Conservation (phyloP, 2,888 invertebrate genomes). For the Drosophila conformis region DNA sequence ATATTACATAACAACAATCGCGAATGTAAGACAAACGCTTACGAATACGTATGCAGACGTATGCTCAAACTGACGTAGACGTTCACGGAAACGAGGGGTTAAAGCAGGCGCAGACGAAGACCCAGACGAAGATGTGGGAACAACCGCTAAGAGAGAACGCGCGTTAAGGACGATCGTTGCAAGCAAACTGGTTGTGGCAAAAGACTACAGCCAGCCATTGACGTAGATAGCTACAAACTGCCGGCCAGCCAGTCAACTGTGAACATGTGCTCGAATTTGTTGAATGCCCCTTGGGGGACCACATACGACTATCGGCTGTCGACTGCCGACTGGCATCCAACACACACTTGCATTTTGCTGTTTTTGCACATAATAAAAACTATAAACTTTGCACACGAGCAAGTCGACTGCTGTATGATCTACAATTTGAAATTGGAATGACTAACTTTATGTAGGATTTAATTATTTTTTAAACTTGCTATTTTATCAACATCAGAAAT, state of each 20-base stretch:
- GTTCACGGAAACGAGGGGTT: background rate
- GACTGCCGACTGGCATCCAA: conserved; percentile 26
- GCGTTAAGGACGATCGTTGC: conserved; percentile 74
- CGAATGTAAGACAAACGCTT: conserved; percentile 1
- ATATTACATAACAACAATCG: background rate
- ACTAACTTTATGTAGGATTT: background rate
- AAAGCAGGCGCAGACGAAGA: background rate
- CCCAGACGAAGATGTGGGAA: conserved; percentile 3
- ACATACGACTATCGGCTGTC: conserved; percentile 15
- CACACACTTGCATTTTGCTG: conserved; percentile 26
- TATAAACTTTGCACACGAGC: background rate
- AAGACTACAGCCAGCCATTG: conserved; percentile 26
- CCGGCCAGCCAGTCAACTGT: conserved; percentile 38
- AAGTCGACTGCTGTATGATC: conserved; percentile 26
- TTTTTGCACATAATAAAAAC: background rate
- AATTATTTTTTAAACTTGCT: background rate
- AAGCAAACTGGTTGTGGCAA: conserved; percentile 67
- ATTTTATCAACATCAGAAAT: background rate
- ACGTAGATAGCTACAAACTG: conserved; percentile 26
- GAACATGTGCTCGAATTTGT: conserved; percentile 57
- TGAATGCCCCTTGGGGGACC: conserved; percentile 29
- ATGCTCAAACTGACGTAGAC: background rate
- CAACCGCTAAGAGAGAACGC: conserved; percentile 28
- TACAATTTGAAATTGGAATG: conserved; percentile 9
- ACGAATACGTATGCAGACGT: background rate